Evolutionary conservation across 2,113 vertebrate species (phyloP), one percentile per base, ranked within the genome.

Genomic region (Ariopsis seemanni): DNA sequence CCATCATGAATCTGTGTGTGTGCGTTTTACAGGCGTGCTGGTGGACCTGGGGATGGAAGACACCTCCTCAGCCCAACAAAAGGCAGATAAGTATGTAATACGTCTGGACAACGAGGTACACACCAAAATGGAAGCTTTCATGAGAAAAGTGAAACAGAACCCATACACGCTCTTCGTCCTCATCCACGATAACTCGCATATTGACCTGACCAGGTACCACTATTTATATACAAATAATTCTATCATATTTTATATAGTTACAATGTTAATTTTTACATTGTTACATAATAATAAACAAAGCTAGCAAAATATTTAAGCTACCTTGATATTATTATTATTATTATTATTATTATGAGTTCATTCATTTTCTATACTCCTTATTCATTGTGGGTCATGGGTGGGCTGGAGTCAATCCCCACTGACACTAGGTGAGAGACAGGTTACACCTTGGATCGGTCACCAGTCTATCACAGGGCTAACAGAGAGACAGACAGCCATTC

Each of bases 151-250:
- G 89, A 98, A 97, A 84, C 97, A 97, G 94, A 99, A 99, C 91
- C 98, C 97, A 0, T 99, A 98, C 90, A 99, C 98, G 0, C 94
- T 99, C 86, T 99, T 98, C 91, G 97, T 99, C 91, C 96, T 99
- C 80, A 97, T 99, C 84, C 98, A 99, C 67, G 98, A 99, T 93
- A 97, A 98, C 92, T 96, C 98, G 0, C 98, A 99, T 0, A 95
- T 99, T 15, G 98, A 99, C 93, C 95, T 99, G 89, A 99, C 97
- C 53, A 99, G 98, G 98, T 99, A 95, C 92, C 86, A 7, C 0
- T 30, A 30, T 58, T 55, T n/a, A 27, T 55, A 55, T 7, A 22
- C 2, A 77, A 6, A 25, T 12, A 25, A 77, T 77, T 25, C 0
- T 5, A 55, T 11, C 11, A 7, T 58, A 53, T 34, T 30, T 11